Conservation (phyloP, 2,888 invertebrate species). For the Ctena decussata region DNA sequence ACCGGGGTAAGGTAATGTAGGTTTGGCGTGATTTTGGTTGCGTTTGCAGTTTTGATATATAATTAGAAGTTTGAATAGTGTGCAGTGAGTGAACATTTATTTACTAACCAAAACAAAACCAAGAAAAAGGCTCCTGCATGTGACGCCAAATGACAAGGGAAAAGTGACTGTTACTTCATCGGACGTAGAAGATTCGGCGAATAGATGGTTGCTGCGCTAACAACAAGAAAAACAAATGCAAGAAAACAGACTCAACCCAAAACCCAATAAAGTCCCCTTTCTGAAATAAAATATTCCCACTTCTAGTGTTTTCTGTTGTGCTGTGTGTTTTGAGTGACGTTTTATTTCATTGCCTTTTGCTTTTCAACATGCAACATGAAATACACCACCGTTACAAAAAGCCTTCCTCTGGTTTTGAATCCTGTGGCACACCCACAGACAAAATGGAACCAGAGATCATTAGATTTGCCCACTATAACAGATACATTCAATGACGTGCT, state of each 20-base stretch:
- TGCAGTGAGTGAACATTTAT: not conserved
- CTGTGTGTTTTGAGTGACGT: not conserved
- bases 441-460: too few species aligned
- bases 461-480: too few species aligned
- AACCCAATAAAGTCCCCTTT: not conserved
- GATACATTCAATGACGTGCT: too few species aligned
- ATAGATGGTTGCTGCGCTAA: not conserved
- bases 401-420: too few species aligned
- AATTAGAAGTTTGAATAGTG: not conserved
- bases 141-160: too few species aligned
- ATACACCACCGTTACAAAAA: too few species aligned
- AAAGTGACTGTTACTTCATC: too few species aligned
- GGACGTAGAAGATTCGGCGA: too few species aligned
- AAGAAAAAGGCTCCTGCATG: too few species aligned
- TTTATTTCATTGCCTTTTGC: too few species aligned
- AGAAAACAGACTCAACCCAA: not conserved
- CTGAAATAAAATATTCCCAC: not conserved
- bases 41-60: conserved; percentile 27
- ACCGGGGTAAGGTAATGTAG: conserved; percentile 30
- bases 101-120: not conserved
- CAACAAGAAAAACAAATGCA: not conserved
- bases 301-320: not conserved
- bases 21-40: conserved; percentile 35
- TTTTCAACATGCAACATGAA: too few species aligned
- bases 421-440: too few species aligned